A percentile compares a stretch with the other conserved stretches of the same genome.
Conservation (phyloP, 2,888 invertebrate genomes). For the Drosophila paramelanica region DNA sequence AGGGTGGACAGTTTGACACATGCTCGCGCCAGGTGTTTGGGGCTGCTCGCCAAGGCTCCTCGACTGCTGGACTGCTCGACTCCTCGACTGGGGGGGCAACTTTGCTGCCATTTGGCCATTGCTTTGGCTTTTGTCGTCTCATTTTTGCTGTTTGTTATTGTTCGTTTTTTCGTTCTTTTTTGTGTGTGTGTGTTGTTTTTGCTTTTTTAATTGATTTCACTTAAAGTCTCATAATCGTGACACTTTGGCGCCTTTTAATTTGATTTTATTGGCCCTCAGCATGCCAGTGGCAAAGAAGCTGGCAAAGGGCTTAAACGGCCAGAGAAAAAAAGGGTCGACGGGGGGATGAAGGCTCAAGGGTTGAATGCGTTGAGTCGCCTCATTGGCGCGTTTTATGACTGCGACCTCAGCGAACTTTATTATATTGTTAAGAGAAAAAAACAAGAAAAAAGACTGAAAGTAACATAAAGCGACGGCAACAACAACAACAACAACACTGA, state of each 20-base stretch:
- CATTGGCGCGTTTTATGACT: constrained; percentile 72
- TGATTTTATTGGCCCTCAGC: constrained; percentile 77
- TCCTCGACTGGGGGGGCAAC: not conserved
- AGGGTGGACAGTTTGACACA: constrained; percentile 65
- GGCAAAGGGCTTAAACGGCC: constrained; percentile 1
- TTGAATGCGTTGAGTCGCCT: constrained; percentile 65
- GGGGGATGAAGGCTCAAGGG: constrained; percentile 20
- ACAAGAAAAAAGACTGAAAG: constrained; percentile 8
- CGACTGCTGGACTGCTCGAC: not conserved
- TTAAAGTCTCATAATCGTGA: constrained; percentile 79
- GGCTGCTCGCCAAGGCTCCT: not conserved
- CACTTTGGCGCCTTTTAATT: constrained; percentile 82
- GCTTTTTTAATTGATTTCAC: constrained; percentile 78
- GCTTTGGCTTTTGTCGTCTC: constrained; percentile 36
- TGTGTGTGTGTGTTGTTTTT: constrained; percentile 6
- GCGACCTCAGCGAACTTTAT: constrained; percentile 70
- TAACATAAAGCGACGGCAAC: constrained; percentile 5
- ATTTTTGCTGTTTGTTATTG: constrained; percentile 10
- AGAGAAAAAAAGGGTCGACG: not conserved
- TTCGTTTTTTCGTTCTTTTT: constrained; percentile 8
- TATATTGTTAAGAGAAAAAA: constrained; percentile 51
- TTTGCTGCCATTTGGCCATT: constrained; percentile 5
- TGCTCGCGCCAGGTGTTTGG: constrained; percentile 35
- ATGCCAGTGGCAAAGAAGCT: constrained; percentile 42
- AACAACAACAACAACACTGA: constrained; percentile 31